A percentile compares a stretch with the other conserved stretches of the same genome.
phyloP scores from a whole-genome alignment of 2,797 vertebrate genomes.

The Phylloscopus collybita region DNA sequence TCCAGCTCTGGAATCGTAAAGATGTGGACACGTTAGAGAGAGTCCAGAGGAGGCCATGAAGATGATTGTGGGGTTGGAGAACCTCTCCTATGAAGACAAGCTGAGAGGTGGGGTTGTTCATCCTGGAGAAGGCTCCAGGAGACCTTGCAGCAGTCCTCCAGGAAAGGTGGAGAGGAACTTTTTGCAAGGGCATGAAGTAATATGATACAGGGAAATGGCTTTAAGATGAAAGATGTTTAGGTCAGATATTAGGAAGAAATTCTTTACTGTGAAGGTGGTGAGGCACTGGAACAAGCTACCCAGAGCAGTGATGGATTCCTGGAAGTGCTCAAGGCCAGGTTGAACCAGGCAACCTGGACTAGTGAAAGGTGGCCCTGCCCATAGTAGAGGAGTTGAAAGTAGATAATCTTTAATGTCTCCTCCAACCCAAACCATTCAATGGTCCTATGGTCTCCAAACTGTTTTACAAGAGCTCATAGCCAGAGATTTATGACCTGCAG shows the following conservation, averaged over 20 bases:
- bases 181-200: background rate
- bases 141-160: background rate
- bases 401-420: background rate
- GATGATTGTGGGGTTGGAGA: background rate
- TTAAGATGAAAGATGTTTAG: background rate
- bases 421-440: background rate
- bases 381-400: background rate
- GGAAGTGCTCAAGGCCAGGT: background rate
- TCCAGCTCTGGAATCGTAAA: background rate
- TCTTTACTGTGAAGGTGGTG: background rate
- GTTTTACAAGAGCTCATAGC: background rate
- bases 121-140: background rate
- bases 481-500: background rate
- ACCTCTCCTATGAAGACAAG: background rate
- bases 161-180: background rate
- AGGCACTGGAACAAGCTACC: background rate
- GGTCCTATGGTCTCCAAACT: background rate
- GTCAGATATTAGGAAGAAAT: background rate
- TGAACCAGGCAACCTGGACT: background rate
- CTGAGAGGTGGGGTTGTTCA: background rate
- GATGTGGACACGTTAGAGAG: background rate
- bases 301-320: background rate
- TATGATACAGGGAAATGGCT: background rate
- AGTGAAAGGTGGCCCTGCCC: background rate
- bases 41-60: background rate